A percentile compares a stretch with the other conserved stretches of the same genome.
phyloP scores from a whole-genome alignment of 1,140 invertebrate genomes.

The Drosophila pachea region DNA sequence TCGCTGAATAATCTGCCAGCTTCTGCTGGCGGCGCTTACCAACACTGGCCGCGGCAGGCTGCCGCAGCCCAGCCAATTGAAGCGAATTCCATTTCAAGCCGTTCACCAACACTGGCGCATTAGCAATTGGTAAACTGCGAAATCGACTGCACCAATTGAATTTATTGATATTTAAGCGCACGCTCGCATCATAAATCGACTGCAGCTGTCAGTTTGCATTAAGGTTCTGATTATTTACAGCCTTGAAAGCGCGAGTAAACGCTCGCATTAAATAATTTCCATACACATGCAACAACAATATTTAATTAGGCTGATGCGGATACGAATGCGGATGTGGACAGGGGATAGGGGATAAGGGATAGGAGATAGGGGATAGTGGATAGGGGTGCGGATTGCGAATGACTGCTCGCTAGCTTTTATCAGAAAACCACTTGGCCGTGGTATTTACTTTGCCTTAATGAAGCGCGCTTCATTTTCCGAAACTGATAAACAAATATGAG shows the following conservation, averaged over 20 bases:
- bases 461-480: constrained; percentile 37
- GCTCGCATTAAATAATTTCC: constrained; percentile 32
- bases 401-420: constrained; percentile 35
- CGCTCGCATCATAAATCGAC: constrained; percentile 31
- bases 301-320: constrained; percentile 27
- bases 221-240: constrained; percentile 45
- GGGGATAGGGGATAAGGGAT: too few species aligned
- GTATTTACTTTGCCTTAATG: constrained; percentile 75
- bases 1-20: neutral
- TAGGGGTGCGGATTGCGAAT: neutral
- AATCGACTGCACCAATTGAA: neutral
- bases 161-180: constrained; percentile 20
- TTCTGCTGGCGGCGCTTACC: neutral
- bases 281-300: constrained; percentile 35
- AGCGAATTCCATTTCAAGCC: neutral
- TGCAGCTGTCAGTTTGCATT: constrained; percentile 42
- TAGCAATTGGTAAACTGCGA: neutral
- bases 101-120: neutral
- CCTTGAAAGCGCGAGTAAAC: constrained; percentile 25
- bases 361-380: too few species aligned
- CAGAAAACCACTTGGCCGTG: constrained; percentile 68
- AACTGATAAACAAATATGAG: constrained; percentile 74
- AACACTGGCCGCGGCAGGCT: constrained; percentile 4
- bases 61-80: too few species aligned
- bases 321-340: neutral